phyloP scores from a whole-genome alignment of 2,797 vertebrate genomes.

The Enteromius afrohamiltoni region DNA sequence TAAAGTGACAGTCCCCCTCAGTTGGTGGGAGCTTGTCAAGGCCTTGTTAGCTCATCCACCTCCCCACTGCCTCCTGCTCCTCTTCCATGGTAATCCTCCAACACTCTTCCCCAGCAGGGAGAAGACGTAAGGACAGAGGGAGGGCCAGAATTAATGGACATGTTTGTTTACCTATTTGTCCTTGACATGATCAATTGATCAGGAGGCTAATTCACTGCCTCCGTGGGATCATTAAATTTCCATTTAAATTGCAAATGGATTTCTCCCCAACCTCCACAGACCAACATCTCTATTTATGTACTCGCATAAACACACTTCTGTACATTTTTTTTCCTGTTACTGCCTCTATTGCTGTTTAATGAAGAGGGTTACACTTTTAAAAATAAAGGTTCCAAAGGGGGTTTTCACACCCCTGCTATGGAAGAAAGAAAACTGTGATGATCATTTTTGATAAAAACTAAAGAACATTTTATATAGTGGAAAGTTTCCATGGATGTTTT shows the following conservation, averaged over 20 bases:
- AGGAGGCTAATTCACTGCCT: slow-evolving; percentile 83
- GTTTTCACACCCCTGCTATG: background rate
- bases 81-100: slow-evolving; percentile 65
- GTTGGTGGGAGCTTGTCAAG: slow-evolving; percentile 64
- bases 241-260: slow-evolving; percentile 84
- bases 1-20: slow-evolving; percentile 67
- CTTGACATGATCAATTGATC: slow-evolving; percentile 88
- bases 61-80: slow-evolving; percentile 47
- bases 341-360: slow-evolving; percentile 11
- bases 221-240: slow-evolving; percentile 82
- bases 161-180: slow-evolving; percentile 89
- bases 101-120: slow-evolving; percentile 69
- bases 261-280: slow-evolving; percentile 69
- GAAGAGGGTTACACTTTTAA: background rate
- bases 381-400: background rate
- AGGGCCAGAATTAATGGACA: slow-evolving; percentile 74
- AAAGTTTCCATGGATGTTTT: background rate
- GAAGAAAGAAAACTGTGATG: background rate
- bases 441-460: background rate
- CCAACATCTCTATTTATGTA: slow-evolving; percentile 52
- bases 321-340: slow-evolving; percentile 60
- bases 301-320: slow-evolving; percentile 52
- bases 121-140: slow-evolving; percentile 67
- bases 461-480: background rate
- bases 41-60: slow-evolving; percentile 56